Percentiles rank a stretch among this genome's conserved stretches.
These are phyloP conservation scores for Odontocolon sp. DNA, from an alignment of 2,888 invertebrate species.

Conservation along the genomic window DNA sequence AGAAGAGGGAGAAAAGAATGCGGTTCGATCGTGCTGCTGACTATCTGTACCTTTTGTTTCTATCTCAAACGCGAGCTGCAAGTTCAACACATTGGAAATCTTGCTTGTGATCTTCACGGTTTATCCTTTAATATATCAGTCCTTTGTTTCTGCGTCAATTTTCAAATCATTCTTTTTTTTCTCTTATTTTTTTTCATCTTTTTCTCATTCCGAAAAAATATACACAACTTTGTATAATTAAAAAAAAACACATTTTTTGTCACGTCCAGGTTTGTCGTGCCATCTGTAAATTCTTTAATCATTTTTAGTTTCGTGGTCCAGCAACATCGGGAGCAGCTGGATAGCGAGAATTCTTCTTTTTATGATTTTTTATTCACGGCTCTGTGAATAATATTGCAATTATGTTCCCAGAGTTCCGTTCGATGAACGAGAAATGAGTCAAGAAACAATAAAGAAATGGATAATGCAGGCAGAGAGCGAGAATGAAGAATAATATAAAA, in stretches of 20 bases:
- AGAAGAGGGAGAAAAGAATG: constrained; percentile 2
- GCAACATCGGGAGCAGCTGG: neutral
- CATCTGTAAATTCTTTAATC: no score
- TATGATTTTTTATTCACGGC: constrained; percentile 46
- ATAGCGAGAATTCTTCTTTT: constrained; percentile 2
- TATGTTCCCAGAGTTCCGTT: constrained; percentile 34
- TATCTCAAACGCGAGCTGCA: no score
- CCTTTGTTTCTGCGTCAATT: no score
- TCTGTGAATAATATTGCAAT: constrained; percentile 55
- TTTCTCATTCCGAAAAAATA: no score
- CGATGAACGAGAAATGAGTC: constrained; percentile 46
- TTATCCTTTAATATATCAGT: no score
- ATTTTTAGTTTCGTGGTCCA: neutral
- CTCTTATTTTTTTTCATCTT: no score
- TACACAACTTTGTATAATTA: neutral
- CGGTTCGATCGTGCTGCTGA: constrained; percentile 3
- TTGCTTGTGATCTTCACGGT: neutral
- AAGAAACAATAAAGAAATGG: constrained; percentile 29
- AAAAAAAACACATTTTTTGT: neutral
- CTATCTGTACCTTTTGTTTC: neutral
- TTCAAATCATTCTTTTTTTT: no score
- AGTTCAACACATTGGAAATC: no score
- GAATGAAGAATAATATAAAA: constrained; percentile 55
- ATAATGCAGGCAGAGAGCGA: constrained; percentile 16
- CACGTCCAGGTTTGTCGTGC: neutral